These are phyloP conservation scores for Portunus trituberculatus DNA, from an alignment of 1,140 invertebrate genomes.

Conservation along the genomic window DNA sequence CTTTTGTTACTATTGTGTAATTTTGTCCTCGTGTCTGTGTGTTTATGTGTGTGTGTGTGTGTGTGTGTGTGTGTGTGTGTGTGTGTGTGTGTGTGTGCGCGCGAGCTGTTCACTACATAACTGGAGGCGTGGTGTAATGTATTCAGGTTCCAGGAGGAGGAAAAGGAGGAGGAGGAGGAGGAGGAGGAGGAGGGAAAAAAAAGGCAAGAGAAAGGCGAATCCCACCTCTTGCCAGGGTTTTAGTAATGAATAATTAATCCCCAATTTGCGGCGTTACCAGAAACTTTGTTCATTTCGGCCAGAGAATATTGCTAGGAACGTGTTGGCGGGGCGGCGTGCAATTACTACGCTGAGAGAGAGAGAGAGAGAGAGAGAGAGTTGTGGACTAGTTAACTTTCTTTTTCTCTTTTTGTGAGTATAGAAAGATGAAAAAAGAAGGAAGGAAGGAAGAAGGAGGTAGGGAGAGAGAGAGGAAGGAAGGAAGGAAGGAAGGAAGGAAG, in stretches of 20 bases:
- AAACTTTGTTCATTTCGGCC: constrained; percentile 41
- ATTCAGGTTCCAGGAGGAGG: not conserved
- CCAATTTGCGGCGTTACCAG: constrained; percentile 13
- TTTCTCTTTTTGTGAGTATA: too few relatives aligned
- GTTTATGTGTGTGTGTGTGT: too few relatives aligned
- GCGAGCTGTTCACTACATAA: too few relatives aligned
- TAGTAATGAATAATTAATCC: constrained; percentile 50
- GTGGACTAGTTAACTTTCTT: too few relatives aligned
- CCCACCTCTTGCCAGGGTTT: not conserved
- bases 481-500: too few relatives aligned
- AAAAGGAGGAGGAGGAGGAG: not conserved
- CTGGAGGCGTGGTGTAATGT: too few relatives aligned
- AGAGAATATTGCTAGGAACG: constrained; percentile 29
- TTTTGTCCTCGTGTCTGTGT: not conserved
- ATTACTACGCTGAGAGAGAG: not conserved
- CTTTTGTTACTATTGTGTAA: not conserved
- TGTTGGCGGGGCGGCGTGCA: not conserved
- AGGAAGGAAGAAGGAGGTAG: not conserved
- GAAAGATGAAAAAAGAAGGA: not conserved
- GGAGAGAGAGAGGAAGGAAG: not conserved
- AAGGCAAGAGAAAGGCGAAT: not conserved
- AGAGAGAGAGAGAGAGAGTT: not conserved
- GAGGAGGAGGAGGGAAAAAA: not conserved
- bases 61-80: too few relatives aligned
- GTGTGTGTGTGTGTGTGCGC: too few relatives aligned